Base-by-base conservation (phyloP, 2,888 invertebrate genomes). In the Pseudococcus jackbeardsleyi region DNA sequence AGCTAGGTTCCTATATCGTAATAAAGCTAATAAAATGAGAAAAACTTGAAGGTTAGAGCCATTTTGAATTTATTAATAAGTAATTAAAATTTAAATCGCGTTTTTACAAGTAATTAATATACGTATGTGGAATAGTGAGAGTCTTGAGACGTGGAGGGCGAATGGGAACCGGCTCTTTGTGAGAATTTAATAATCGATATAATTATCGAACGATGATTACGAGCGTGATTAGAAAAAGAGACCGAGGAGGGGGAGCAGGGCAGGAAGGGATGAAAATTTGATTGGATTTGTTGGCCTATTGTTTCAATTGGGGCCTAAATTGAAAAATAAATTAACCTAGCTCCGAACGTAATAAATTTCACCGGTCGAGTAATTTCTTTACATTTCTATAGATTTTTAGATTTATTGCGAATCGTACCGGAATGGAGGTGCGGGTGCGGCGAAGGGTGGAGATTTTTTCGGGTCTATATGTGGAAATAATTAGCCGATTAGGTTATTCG, bases 51-150 rank as follows among this genome's bases (percentile, higher is more conserved):
- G 59, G 59, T 19, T 59, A 19, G n/a, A 19, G 79, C 79, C 42
- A 79, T 79, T 79, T 79, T 79, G 79, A 79, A 79, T 79, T 79
- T 79, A 79, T 79, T 19, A 79, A 39, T 79, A 79, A 42, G 79
- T 42, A 42, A 79, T 79, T 79, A 79, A 79, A 79, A 79, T 79
- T 79, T 79, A 15, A 79, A 79, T 79, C 79, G 42, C 33, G 79
- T 26, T 79, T 72, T 79, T 46, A 79, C 33, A 1, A n/a, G 79
- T 79, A 79, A 79, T 79, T 79, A 79, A 79, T 79, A 42, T 33
- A 33, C 26, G n/a, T n/a, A n/a, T n/a, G 26, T 19, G 19, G 54
- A 1, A 68, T 22, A 68, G 22, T 0, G 22, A 33, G 17, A 17
- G 54, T 33, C 1, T 33, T 33, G 26, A 33, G 54, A 17, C 15